phyloP scores from a whole-genome alignment of 2,113 vertebrate species.

The Carassius gibelio region DNA sequence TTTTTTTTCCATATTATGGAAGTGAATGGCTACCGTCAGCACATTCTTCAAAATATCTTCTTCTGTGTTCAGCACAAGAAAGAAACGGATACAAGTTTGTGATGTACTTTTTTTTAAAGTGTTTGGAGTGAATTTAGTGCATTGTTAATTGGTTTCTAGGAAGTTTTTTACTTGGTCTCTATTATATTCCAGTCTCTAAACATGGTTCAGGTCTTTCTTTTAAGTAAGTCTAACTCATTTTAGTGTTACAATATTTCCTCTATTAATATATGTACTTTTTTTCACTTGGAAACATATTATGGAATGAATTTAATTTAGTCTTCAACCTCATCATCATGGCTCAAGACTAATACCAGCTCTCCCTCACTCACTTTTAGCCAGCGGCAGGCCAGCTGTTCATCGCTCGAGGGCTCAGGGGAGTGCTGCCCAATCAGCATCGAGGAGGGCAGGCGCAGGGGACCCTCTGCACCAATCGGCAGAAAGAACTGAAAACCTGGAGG shows the following conservation, averaged over 20 bases:
- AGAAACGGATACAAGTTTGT: too few species aligned
- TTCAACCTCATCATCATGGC: background rate
- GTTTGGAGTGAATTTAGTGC: too few species aligned
- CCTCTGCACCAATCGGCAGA: slow-evolving; percentile 79
- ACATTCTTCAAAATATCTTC: too few species aligned
- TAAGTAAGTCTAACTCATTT: too few species aligned
- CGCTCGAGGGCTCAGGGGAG: slow-evolving; percentile 79
- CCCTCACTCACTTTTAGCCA: slow-evolving; percentile 83
- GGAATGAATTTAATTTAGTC: background rate
- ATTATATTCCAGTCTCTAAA: too few species aligned
- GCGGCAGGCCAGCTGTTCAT: slow-evolving; percentile 86
- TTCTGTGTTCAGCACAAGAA: too few species aligned
- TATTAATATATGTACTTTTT: background rate
- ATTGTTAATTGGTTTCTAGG: too few species aligned
- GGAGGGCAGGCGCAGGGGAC: slow-evolving; percentile 80
- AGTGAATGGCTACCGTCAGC: too few species aligned
- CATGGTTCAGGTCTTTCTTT: too few species aligned
- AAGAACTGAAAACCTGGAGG: slow-evolving; percentile 83
- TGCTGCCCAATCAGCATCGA: slow-evolving; percentile 79
- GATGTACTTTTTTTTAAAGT: too few species aligned
- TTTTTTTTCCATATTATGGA: too few species aligned
- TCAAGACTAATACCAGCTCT: background rate
- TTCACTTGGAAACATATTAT: background rate
- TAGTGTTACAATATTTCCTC: background rate
- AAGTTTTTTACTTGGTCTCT: too few species aligned